phyloP scores from a whole-genome alignment of 1,140 invertebrate species.

The Zaprionus inermis region DNA sequence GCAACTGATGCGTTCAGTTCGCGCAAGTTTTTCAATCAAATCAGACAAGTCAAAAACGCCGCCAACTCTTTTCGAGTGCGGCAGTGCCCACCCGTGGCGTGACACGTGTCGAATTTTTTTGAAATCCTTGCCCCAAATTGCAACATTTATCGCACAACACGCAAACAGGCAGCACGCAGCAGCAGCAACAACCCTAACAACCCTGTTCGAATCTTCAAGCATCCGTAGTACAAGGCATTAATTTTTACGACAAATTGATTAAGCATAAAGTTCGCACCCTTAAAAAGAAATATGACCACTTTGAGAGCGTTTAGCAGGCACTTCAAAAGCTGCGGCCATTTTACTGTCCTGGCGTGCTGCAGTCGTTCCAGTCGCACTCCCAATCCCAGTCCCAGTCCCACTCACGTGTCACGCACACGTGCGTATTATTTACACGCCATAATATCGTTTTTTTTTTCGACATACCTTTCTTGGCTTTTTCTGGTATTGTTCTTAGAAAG shows the following conservation, averaged over 20 bases:
- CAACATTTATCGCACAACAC: constrained; percentile 58
- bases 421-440: constrained; percentile 83
- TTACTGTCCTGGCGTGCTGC: background rate
- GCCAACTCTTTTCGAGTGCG: background rate
- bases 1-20: constrained; percentile 48
- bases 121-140: constrained; percentile 46
- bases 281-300: constrained; percentile 65
- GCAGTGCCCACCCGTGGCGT: constrained; percentile 29
- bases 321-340: constrained; percentile 57
- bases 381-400: constrained; percentile 37
- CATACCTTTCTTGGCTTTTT: constrained; percentile 5
- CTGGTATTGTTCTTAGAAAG: constrained; percentile 9
- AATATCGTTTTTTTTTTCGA: constrained; percentile 39
- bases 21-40: constrained; percentile 50
- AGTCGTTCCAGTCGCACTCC: background rate
- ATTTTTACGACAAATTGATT: constrained; percentile 84
- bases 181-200: constrained; percentile 4
- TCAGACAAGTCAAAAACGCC: constrained; percentile 45
- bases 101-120: constrained; percentile 61
- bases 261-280: constrained; percentile 78
- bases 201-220: constrained; percentile 35
- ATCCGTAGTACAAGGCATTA: constrained; percentile 66
- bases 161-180: background rate
- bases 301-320: constrained; percentile 81
- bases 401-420: constrained; percentile 82